Conservation (phyloP, 2,797 vertebrate species). For the Onychomys leucogaster region DNA sequence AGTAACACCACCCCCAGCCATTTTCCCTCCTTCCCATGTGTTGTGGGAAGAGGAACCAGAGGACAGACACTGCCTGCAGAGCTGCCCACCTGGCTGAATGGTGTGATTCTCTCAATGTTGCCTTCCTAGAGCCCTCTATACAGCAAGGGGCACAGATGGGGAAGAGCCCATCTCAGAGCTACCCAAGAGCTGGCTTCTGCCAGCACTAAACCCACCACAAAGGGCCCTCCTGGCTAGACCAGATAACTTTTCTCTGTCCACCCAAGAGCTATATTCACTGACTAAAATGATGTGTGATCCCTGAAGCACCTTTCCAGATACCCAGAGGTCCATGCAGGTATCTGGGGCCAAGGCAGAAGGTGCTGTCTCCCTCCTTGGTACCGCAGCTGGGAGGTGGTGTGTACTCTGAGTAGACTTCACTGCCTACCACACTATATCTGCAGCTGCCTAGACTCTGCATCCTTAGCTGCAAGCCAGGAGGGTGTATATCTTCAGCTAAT, state of each 20-base stretch:
- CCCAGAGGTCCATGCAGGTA: fast-evolving
- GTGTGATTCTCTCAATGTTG: too few species aligned
- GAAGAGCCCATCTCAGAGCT: not conserved
- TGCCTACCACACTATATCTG: fast-evolving
- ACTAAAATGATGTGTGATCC: not conserved
- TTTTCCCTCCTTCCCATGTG: too few species aligned
- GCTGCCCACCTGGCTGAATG: not conserved
- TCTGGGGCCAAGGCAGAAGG: too few species aligned
- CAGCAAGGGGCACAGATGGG: not conserved
- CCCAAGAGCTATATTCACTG: not conserved
- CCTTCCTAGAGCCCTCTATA: not conserved
- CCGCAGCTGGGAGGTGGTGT: not conserved
- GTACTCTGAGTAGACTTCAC: not conserved
- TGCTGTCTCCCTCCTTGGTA: fast-evolving
- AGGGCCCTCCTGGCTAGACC: not conserved
- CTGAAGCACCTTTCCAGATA: too few species aligned
- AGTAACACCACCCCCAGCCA: too few species aligned
- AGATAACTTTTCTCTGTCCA: not conserved
- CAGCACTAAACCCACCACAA: too few species aligned
- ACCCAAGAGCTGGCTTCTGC: not conserved
- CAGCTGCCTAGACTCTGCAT: not conserved
- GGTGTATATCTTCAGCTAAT: not conserved
- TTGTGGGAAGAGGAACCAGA: not conserved
- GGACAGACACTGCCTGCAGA: too few species aligned
- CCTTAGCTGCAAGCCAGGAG: not conserved